These are phyloP conservation scores for Elysia chlorotica DNA, from an alignment of 1,140 invertebrate species.

Conservation along the genomic window DNA sequence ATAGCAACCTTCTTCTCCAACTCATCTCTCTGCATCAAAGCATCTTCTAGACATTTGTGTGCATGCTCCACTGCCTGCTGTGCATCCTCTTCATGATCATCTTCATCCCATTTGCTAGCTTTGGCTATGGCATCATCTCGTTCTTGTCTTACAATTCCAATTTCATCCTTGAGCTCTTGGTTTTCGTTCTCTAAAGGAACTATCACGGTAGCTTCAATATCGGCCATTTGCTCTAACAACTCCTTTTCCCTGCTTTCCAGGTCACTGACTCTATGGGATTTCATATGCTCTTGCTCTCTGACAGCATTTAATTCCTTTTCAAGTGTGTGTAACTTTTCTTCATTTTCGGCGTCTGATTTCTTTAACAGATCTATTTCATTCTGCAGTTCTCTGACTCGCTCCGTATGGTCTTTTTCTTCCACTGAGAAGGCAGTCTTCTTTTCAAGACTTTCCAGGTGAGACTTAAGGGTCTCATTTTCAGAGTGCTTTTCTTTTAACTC, in stretches of 20 bases:
- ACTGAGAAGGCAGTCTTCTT: not conserved
- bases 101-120: slow-evolving; percentile 7
- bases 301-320: slow-evolving; percentile 10
- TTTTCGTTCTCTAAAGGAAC: slow-evolving; percentile 31
- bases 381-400: too few relatives aligned
- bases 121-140: slow-evolving; percentile 15
- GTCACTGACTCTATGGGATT: not conserved
- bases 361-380: slow-evolving; percentile 11
- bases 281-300: slow-evolving; percentile 5
- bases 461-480: too few relatives aligned
- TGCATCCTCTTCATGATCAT: slow-evolving; percentile 9
- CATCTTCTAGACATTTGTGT: slow-evolving; percentile 17
- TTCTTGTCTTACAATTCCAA: slow-evolving; percentile 20
- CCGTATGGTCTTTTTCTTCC: too few relatives aligned
- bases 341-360: not conserved
- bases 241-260: slow-evolving; percentile 28
- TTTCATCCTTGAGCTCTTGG: slow-evolving; percentile 27
- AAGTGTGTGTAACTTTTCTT: slow-evolving; percentile 5
- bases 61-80: not conserved
- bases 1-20: slow-evolving; percentile 17
- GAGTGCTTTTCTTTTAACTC: too few relatives aligned
- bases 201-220: slow-evolving; percentile 28
- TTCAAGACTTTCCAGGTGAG: not conserved
- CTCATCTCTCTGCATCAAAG: slow-evolving; percentile 17
- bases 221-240: slow-evolving; percentile 27